phyloP scores from a whole-genome alignment of 1,140 invertebrate species.

The Rhynchophorus ferrugineus region DNA sequence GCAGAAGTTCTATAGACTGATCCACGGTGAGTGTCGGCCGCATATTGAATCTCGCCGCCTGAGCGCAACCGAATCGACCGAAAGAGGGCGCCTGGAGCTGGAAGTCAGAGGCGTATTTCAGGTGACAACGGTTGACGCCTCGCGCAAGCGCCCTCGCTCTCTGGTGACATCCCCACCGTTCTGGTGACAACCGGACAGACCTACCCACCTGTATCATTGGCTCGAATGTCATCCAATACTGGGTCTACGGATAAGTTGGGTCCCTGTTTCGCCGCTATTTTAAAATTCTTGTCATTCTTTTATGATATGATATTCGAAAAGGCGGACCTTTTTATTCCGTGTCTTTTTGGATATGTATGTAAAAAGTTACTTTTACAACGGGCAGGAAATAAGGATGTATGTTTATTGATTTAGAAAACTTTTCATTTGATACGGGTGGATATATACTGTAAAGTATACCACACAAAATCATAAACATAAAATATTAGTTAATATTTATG shows the following conservation, averaged over 20 bases:
- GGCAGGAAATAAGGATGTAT: too few relatives aligned
- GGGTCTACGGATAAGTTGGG: conserved; percentile 9
- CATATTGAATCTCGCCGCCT: conserved; percentile 19
- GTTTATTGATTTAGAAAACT: too few relatives aligned
- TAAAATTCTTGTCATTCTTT: conserved; percentile 14
- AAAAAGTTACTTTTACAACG: too few relatives aligned
- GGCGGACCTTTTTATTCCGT: not conserved
- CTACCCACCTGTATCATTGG: conserved; percentile 41
- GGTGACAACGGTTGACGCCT: conserved; percentile 39
- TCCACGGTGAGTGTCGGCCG: conserved; percentile 6
- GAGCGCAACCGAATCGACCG: conserved; percentile 18
- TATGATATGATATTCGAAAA: not conserved
- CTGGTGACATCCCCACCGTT: conserved; percentile 39
- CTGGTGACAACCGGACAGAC: conserved; percentile 39
- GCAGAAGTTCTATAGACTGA: not conserved
- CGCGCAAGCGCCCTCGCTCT: conserved; percentile 32
- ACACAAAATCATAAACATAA: too few relatives aligned
- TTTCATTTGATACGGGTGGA: too few relatives aligned
- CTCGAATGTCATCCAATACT: conserved; percentile 37
- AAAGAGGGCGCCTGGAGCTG: conserved; percentile 34
- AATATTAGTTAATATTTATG: too few relatives aligned
- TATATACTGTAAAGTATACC: too few relatives aligned
- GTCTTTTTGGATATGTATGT: conserved; percentile 6
- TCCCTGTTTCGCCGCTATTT: conserved; percentile 6
- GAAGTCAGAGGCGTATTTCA: conserved; percentile 39